Conservation (phyloP, 2,888 invertebrate species). For the Ormyrus pomaceus region DNA sequence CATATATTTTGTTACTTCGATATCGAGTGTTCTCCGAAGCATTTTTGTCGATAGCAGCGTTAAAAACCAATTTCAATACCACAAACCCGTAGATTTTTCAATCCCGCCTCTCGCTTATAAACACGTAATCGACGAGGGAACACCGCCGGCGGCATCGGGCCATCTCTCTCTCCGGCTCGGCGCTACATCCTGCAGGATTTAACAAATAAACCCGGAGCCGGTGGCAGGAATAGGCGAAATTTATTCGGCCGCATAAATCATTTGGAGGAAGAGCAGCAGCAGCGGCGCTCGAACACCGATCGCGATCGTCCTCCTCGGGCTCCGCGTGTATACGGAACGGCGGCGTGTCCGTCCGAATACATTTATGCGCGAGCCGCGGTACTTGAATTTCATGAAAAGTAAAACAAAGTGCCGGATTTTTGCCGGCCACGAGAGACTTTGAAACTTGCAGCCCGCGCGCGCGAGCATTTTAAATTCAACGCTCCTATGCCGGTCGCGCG, state of each 20-base stretch:
- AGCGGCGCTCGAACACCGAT: background rate
- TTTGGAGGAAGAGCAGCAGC: slow-evolving; percentile 12
- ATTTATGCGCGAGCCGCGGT: slow-evolving; percentile 14
- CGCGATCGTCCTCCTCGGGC: background rate
- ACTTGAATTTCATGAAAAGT: slow-evolving; percentile 55
- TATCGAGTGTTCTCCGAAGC: no score
- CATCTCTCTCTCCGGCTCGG: background rate
- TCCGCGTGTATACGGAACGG: background rate
- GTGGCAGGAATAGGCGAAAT: slow-evolving; percentile 27
- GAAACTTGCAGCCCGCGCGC: background rate
- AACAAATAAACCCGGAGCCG: background rate
- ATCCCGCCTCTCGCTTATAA: no score
- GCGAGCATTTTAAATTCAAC: slow-evolving; percentile 19
- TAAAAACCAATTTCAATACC: no score
- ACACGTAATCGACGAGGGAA: no score
- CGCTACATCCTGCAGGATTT: background rate
- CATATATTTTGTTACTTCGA: no score
- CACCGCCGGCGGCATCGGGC: no score
- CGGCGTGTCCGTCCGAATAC: slow-evolving; percentile 14
- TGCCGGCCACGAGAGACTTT: slow-evolving; percentile 3
- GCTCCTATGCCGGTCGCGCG: background rate
- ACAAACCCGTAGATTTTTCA: no score
- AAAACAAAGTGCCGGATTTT: slow-evolving; percentile 39
- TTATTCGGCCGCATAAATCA: slow-evolving; percentile 34
- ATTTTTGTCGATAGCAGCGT: no score